Conservation (phyloP, 2,113 vertebrate species). For the Erinaceus europaeus region DNA sequence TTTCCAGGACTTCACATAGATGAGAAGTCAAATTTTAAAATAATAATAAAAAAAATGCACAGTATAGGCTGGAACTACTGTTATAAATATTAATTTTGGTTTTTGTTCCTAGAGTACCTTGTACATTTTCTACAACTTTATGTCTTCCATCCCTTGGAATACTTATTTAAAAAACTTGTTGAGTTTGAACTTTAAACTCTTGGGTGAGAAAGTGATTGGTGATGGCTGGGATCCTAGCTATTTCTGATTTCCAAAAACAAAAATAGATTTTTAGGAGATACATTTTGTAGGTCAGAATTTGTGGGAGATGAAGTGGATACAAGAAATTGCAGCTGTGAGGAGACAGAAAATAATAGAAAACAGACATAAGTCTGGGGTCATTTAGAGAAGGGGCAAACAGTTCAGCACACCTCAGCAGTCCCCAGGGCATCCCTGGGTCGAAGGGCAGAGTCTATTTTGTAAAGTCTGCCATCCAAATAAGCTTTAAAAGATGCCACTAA, state of each 20-base stretch:
- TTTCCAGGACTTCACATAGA: slow-evolving; percentile 1
- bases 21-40: slow-evolving; percentile 42
- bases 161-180: neutral
- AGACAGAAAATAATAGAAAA: slow-evolving; percentile 56
- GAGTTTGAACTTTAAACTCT: slow-evolving; percentile 9
- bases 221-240: neutral
- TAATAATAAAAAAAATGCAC: slow-evolving; percentile 55
- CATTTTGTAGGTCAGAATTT: slow-evolving; percentile 39
- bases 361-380: slow-evolving; percentile 52
- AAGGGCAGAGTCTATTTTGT: slow-evolving; percentile 48
- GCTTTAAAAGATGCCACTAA: slow-evolving; percentile 19
- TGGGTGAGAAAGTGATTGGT: slow-evolving; percentile 7
- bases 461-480: slow-evolving; percentile 41
- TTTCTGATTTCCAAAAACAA: slow-evolving; percentile 56
- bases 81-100: neutral
- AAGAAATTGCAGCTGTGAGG: slow-evolving; percentile 37
- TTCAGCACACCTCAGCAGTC: slow-evolving; percentile 36
- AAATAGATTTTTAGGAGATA: slow-evolving; percentile 50
- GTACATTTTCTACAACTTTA: neutral
- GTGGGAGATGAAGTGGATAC: slow-evolving; percentile 45
- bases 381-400: slow-evolving; percentile 51
- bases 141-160: neutral
- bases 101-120: neutral
- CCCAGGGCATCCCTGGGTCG: slow-evolving; percentile 3
- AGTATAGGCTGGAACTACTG: neutral